Conservation (phyloP, 2,797 vertebrate genomes). For the Falco novaeseelandiae region DNA sequence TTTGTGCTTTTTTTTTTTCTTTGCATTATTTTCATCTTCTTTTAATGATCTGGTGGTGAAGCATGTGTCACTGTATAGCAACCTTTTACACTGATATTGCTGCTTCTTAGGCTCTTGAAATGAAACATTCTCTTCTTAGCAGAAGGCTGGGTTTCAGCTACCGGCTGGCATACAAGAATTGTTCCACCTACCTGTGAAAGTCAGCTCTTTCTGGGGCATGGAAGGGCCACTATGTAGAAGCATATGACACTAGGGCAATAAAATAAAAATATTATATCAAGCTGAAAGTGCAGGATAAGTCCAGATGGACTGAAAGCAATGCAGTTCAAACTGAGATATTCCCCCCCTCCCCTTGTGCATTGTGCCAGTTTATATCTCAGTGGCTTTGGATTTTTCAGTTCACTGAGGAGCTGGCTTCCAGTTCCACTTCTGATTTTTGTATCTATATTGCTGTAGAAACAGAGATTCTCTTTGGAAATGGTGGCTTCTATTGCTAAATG, state of each 20-base stretch:
- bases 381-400: background rate
- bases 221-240: background rate
- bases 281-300: background rate
- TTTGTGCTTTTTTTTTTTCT: rapidly evolving
- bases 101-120: background rate
- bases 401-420: background rate
- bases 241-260: background rate
- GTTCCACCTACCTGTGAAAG: background rate
- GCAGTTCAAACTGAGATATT: background rate
- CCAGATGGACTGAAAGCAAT: background rate
- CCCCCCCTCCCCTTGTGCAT: background rate
- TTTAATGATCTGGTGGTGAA: background rate
- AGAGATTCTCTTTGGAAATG: background rate
- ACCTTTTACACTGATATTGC: background rate
- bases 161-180: background rate
- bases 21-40: background rate
- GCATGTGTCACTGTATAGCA: background rate
- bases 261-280: background rate
- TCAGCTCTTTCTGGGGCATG: background rate
- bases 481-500: background rate
- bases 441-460: background rate
- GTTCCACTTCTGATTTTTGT: background rate
- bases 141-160: background rate
- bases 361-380: background rate
- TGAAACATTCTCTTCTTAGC: background rate